Evolutionary conservation across 1,140 invertebrate genomes (phyloP).

Genomic region (Hypsibius dujardini): DNA sequence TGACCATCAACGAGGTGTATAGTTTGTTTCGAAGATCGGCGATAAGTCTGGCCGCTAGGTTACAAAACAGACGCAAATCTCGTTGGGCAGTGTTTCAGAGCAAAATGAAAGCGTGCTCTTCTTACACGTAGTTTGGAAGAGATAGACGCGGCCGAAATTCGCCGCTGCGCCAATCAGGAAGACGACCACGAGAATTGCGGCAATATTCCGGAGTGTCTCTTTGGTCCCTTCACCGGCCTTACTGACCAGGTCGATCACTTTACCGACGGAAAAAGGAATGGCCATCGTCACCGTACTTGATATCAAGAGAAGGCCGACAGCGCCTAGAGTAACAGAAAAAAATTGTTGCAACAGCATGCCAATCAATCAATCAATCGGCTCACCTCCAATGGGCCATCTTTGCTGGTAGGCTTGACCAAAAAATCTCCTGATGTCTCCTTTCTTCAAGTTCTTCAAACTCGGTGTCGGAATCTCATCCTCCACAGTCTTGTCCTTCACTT

Average conservation of each 20-base stretch:
- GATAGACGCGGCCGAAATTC: slow-evolving; percentile 77
- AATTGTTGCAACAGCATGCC: neutral
- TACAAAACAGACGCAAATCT: too few species aligned
- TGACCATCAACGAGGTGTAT: slow-evolving; percentile 62
- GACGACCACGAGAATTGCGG: slow-evolving; percentile 49
- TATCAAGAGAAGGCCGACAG: slow-evolving; percentile 55
- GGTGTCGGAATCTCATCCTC: neutral
- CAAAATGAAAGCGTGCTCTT: slow-evolving; percentile 18
- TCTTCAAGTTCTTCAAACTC: slow-evolving; percentile 24
- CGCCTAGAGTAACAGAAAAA: slow-evolving; percentile 42
- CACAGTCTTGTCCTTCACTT: neutral
- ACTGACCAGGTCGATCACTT: slow-evolving; percentile 76
- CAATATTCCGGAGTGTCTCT: slow-evolving; percentile 49
- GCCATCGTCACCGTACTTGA: slow-evolving; percentile 79
- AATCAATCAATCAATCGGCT: too few species aligned
- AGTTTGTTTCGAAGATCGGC: slow-evolving; percentile 51
- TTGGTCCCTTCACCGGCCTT: slow-evolving; percentile 44
- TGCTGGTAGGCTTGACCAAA: slow-evolving; percentile 19
- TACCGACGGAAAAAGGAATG: slow-evolving; percentile 76
- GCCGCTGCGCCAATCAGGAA: slow-evolving; percentile 69
- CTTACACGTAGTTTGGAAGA: slow-evolving; percentile 58
- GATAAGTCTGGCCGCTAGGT: neutral
- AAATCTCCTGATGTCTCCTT: slow-evolving; percentile 28
- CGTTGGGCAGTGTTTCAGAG: neutral
- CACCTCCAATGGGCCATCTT: slow-evolving; percentile 2